Evolutionary conservation across 2,113 vertebrate species (phyloP), one percentile per base, ranked within the genome.

Genomic region (Dicentrarchus labrax): DNA sequence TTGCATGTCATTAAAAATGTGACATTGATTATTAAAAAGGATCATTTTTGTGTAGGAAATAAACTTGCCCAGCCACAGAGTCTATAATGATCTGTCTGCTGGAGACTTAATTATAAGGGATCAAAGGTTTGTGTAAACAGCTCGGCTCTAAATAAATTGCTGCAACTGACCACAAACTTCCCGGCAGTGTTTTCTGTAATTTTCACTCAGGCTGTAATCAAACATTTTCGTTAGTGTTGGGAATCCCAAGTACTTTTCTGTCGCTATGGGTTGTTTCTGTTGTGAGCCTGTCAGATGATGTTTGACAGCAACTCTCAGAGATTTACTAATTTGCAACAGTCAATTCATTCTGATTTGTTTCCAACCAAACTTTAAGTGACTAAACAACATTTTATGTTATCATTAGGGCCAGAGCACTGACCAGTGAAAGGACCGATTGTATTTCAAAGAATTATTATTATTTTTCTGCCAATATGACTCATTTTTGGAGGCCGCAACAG

Each of bases 111-210:
- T 78, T 66, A 62, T 38, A 45, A 54, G 11, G 64, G 48, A 36
- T 76, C 72, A 76, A 47, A 81, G 36, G 3, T 39, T 76, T 17
- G 7, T 57, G 54, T 59, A 72, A 66, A 69, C 61, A 74, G 48
- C 15, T 68, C 38, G n/a, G 54, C 2, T 47, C 17, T 45, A 11
- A 73, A 50, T 51, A 75, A 82, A 86, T 62, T 72, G 45, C 22
- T 15, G 48, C 51, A 50, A 45, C 68, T 75, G 39, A 64, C 21
- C 51, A 59, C 39, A 68, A 61, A 75, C 43, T 41, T 78, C 21
- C 68, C 75, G 4, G 68, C 59, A 39, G 64, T 47, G 36, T 62
- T 47, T 59, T 19, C 30, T 19, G 24, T 21, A 2, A 21, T 57
- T 57, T 74, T 16, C 48, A 48, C 30, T 30, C 24, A 48, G 24